Evolutionary conservation across 2,888 invertebrate species (phyloP), one percentile per base, ranked within the genome.

Genomic region (Stenotaenia linearis): DNA sequence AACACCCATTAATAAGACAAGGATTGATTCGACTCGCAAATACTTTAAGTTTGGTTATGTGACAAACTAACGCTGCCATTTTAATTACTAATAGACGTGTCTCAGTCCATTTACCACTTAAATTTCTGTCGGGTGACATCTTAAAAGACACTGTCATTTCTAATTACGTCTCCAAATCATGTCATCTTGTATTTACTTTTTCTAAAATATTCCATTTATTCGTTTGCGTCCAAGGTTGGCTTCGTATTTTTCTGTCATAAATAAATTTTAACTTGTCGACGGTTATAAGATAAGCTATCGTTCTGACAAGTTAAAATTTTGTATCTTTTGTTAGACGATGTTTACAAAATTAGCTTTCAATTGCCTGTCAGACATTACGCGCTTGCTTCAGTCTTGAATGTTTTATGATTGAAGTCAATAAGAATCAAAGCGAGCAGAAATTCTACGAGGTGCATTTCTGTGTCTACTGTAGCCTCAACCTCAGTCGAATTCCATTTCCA

Each of bases 311-410:
- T 5, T 12, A 4, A 4, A 45, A 28, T 25, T 61, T 61, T 61
- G 4, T 61, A 61, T 1, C 61, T 7, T 61, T 25, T 61, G 32
- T 61, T 25, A 61, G 25, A 61, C 21, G 7, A 25, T 61, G 61
- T 61, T 61, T 61, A 61, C 61, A 9, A 61, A 61, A 61, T 23
- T 61, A 61, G 61, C 61, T 61, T 61, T 61, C 61, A 61, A 61
- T 28, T 25, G 28, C 3, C 61, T 61, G 61, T 61, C 61, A 61
- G 9, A 23, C 56, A 56, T 18, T 45, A 18, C 6, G 61, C 23
- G 28, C 25, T 61, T 61, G 25, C 61, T 61, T n/a, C n/a, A n/a
- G n/a, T n/a, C 23, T 7, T 61, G 61, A 61, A 61, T 61, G 61
- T 61, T 61, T 61, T 61, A 61, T 61, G 61, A 61, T 21, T 9